Evolutionary conservation across 2,113 vertebrate species (phyloP).

Genomic region (Romanogobio albipinnatus): DNA sequence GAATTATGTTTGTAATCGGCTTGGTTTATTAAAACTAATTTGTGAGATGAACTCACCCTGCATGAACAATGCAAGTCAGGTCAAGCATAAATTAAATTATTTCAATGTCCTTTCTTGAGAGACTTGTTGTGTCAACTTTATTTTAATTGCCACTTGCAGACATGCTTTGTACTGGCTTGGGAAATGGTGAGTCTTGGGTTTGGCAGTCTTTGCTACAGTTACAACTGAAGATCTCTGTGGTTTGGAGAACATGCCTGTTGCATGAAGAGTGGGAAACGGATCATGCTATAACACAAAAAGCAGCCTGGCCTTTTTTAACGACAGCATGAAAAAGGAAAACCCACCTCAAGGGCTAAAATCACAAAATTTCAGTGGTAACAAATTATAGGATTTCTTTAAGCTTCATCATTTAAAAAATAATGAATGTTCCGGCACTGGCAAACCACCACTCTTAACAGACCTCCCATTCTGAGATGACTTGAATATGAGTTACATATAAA

Average conservation of each 20-base stretch:
- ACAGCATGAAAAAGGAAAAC: constrained; percentile 32
- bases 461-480: constrained; percentile 43
- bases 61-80: constrained; percentile 14
- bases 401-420: constrained; percentile 28
- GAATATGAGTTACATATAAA: constrained; percentile 27
- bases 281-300: constrained; percentile 33
- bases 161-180: constrained; percentile 4
- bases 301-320: constrained; percentile 40
- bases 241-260: constrained; percentile 38
- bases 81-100: neutral
- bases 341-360: constrained; percentile 27
- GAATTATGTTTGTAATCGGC: neutral
- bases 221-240: constrained; percentile 30
- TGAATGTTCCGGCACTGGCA: constrained; percentile 12
- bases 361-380: constrained; percentile 45
- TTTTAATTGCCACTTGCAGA: neutral
- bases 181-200: constrained; percentile 33
- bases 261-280: constrained; percentile 42
- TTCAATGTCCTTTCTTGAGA: neutral
- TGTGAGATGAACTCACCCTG: neutral
- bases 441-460: constrained; percentile 19
- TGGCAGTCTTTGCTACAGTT: constrained; percentile 29
- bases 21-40: neutral
- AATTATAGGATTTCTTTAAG: constrained; percentile 50
- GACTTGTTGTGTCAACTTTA: constrained; percentile 1